Evolutionary conservation across 2,888 invertebrate genomes (phyloP), one percentile per base, ranked within the genome.

Genomic region (Eumacrocentrus americanus): DNA sequence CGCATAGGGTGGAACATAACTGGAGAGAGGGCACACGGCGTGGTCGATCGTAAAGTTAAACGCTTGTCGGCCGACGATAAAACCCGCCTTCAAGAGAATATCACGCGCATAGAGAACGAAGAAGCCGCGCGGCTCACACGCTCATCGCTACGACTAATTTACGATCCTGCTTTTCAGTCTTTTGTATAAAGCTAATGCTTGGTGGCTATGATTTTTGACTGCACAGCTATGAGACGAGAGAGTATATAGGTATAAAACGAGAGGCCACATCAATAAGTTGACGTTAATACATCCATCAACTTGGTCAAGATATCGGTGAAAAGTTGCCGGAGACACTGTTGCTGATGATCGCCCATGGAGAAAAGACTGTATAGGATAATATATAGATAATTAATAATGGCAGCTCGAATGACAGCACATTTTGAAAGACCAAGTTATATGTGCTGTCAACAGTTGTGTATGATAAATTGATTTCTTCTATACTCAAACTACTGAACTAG

Each of bases 31-130:
- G 68, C 71, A 67, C 67, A 64, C 68, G 72, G 71, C 72, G 72
- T 71, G 74, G 72, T 71, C 70, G 73, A 68, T 78, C 77, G 77
- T 77, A 77, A 77, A 77, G 74, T 74, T 76, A 75, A 78, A 76
- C 71, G 76, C 75, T 72, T 75, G 78, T 78, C 76, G 75, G 74
- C 70, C 74, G 70, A 70, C 75, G 73, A 77, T 76, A 76, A 76
- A 77, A 77, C 74, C 61, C 71, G 70, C 72, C 71, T 69, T 67
- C 68, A 69, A 67, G 69, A 67, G 64, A 66, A 63, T 63, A 62
- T 29, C 35, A 38, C 42, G 60, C 52, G 29, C 37, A 35, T 53
- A 35, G 34, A 51, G 51, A 52, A 11, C 58, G 52, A 40, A 59
- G 53, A 52, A 52, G 61, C 63, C 25, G 54, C 58, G 34, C 40